Percentiles rank a stretch among this genome's conserved stretches.
Evolutionary conservation across 2,113 vertebrate species (phyloP).

Genomic region (Ailuropoda melanoleuca): DNA sequence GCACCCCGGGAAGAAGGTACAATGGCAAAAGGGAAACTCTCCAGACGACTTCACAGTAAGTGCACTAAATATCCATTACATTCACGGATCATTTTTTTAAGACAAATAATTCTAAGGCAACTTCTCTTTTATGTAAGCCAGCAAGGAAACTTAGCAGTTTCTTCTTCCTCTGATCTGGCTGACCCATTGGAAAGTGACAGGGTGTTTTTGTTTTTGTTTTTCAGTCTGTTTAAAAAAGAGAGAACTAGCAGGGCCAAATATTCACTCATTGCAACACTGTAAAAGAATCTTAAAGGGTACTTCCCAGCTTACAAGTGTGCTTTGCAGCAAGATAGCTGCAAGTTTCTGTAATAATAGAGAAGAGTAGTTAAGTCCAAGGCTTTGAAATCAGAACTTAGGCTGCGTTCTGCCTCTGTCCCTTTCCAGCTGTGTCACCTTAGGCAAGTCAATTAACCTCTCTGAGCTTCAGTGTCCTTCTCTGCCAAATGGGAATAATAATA

Average conservation of each 20-base stretch:
- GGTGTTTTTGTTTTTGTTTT: neutral
- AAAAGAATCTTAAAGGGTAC: neutral
- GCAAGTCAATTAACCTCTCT: constrained; percentile 5
- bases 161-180: constrained; percentile 8
- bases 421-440: neutral
- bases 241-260: constrained; percentile 8
- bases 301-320: neutral
- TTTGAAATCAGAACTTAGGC: neutral
- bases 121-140: neutral
- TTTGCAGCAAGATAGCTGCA: neutral
- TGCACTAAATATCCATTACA: neutral
- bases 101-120: neutral
- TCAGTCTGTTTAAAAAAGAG: neutral
- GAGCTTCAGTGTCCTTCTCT: neutral
- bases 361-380: neutral
- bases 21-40: neutral
- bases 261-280: constrained; percentile 1
- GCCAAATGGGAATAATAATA: neutral
- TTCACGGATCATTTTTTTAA: neutral
- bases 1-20: neutral
- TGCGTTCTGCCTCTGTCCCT: neutral
- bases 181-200: neutral
- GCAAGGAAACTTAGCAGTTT: neutral
- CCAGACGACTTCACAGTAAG: neutral
- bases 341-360: neutral